Evolutionary conservation across 2,113 vertebrate species (phyloP), one percentile per base, ranked within the genome.

Genomic region (Cephalopholis sonnerati): DNA sequence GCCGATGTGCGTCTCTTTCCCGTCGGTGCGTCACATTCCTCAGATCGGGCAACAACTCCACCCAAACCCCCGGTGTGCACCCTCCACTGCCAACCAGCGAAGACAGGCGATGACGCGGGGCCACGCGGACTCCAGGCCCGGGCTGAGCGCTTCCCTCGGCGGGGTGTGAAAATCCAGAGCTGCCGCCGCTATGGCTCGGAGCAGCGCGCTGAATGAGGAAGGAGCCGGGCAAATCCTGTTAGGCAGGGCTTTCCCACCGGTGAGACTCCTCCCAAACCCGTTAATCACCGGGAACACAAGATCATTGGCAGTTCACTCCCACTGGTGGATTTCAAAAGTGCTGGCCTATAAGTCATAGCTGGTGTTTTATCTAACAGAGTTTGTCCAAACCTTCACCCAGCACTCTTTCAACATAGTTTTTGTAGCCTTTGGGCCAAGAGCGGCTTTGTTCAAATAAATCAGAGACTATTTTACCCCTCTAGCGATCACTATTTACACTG

Each of bases 211-310:
- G 73, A 86, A 91, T 63, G 69, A 87, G 89, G 90, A 90, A 91
- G 83, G 25, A 74, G 64, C 27, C 15, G 54, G 58, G 66, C 24
- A 7, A 16, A 51, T 87, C 75, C 75, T 25, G 59, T 5, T 6
- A 62, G 85, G 80, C 83, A 82, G 80, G 79, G 83, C 88, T 89
- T 79, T 87, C 86, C 88, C 89, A 80, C 65, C 83, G 80, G 72
- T 2, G 53, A 68, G 87, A 82, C 93, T 92, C 93, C 93, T 89
- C 93, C 92, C 90, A 84, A 64, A 20, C 18, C 68, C 48, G 61
- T 17, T 53, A 64, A 75, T 70, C 57, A 24, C 36, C 63, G 32
- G 32, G 12, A 79, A 2, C n/a, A n/a, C 10, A 62, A 51, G 9
- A 9, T 46, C 65, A 85, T 84, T 92, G 85, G 88, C 85, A 69